Conservation (phyloP, 2,113 vertebrate species). For the Chaenogobius annularis region DNA sequence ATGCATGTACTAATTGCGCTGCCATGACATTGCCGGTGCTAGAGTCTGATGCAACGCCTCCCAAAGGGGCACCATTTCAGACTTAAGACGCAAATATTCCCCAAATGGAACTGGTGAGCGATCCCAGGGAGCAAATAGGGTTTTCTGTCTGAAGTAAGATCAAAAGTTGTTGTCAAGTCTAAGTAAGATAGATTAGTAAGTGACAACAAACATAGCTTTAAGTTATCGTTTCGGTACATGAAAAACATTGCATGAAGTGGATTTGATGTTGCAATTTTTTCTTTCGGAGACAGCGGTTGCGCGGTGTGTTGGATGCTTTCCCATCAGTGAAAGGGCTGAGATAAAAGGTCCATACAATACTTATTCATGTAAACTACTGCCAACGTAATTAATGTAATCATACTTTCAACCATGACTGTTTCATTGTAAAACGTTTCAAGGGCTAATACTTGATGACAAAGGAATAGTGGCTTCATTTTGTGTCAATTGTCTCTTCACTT, state of each 20-base stretch:
- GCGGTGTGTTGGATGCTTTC: too few species aligned
- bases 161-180: constrained; percentile 27
- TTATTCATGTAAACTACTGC: too few species aligned
- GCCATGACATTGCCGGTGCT: not conserved
- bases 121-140: constrained; percentile 36
- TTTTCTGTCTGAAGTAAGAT: constrained; percentile 41
- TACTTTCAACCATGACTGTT: too few species aligned
- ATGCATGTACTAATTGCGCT: constrained; percentile 29
- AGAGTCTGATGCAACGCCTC: constrained; percentile 45
- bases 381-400: too few species aligned
- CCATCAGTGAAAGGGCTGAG: too few species aligned
- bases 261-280: not conserved
- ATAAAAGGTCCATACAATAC: too few species aligned
- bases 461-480: too few species aligned
- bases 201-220: not conserved
- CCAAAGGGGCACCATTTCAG: constrained; percentile 16
- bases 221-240: too few species aligned
- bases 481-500: too few species aligned
- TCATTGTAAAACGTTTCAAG: too few species aligned
- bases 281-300: not conserved
- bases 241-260: too few species aligned
- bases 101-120: constrained; percentile 16
- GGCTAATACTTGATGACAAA: too few species aligned
- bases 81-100: constrained; percentile 17
- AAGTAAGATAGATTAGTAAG: not conserved